phyloP scores from a whole-genome alignment of 2,113 vertebrate genomes.

The Zosterops lateralis region DNA sequence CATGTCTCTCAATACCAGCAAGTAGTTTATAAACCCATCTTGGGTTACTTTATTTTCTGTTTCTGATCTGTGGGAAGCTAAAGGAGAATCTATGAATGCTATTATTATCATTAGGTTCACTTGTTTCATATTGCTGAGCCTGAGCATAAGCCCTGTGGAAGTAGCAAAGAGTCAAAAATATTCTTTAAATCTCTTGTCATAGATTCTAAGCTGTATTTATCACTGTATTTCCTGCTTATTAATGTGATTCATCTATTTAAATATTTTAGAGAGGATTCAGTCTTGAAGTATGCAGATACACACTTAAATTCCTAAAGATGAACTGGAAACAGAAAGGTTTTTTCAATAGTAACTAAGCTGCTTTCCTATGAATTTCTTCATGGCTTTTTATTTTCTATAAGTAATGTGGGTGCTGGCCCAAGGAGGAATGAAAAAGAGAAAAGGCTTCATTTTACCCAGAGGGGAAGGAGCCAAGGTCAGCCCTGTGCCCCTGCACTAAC shows the following conservation, averaged over 20 bases:
- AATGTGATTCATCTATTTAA: neutral
- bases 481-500: neutral
- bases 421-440: neutral
- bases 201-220: neutral
- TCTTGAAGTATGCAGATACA: neutral
- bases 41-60: conserved; percentile 24
- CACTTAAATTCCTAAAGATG: neutral
- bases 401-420: neutral
- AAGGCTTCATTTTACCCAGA: neutral
- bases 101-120: neutral
- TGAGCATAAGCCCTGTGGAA: neutral
- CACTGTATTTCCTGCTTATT: neutral
- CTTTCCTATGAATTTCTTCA: neutral
- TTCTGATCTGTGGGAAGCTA: conserved; percentile 39
- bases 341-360: neutral
- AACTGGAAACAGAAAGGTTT: neutral
- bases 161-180: neutral
- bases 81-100: neutral
- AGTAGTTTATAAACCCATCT: conserved; percentile 4
- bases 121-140: neutral
- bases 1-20: conserved; percentile 21
- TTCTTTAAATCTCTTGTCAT: neutral
- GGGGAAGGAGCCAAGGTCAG: neutral
- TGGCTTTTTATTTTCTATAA: neutral
- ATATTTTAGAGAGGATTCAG: neutral